phyloP scores from a whole-genome alignment of 2,797 vertebrate genomes.

The Lutjanus campechanus region DNA sequence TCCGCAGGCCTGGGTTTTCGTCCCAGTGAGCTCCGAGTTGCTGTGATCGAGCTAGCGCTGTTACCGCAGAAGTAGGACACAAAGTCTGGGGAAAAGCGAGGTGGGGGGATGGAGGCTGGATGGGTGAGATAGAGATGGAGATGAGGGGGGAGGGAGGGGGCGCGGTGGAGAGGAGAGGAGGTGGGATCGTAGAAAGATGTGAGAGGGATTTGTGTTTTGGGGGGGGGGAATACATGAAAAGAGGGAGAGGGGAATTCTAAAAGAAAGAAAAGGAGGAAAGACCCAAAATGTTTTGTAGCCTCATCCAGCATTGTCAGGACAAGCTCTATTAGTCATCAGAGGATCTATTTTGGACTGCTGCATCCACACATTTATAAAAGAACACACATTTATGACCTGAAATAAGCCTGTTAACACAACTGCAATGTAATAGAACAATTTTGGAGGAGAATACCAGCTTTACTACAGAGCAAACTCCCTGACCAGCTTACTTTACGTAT shows the following conservation, averaged over 20 bases:
- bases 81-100: constrained; percentile 43
- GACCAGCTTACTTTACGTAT: constrained; percentile 20
- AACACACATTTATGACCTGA: background rate
- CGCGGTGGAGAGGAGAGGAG: background rate
- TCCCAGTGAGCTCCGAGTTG: constrained; percentile 15
- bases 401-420: constrained; percentile 24
- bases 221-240: constrained; percentile 22
- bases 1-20: constrained; percentile 48
- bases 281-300: constrained; percentile 26
- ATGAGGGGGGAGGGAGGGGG: constrained; percentile 36
- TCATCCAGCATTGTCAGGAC: constrained; percentile 27
- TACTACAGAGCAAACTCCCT: constrained; percentile 15
- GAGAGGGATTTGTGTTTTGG: constrained; percentile 18
- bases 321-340: constrained; percentile 53
- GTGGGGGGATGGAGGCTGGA: background rate
- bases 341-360: constrained; percentile 39
- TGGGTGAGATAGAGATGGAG: constrained; percentile 33
- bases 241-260: constrained; percentile 10
- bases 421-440: background rate
- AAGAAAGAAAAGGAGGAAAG: constrained; percentile 9
- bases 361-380: background rate
- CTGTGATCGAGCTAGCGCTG: constrained; percentile 26
- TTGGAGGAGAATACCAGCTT: background rate
- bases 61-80: constrained; percentile 74
- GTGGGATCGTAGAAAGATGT: constrained; percentile 11